phyloP scores from a whole-genome alignment of 2,797 vertebrate species.

The Neostethus bicornis region DNA sequence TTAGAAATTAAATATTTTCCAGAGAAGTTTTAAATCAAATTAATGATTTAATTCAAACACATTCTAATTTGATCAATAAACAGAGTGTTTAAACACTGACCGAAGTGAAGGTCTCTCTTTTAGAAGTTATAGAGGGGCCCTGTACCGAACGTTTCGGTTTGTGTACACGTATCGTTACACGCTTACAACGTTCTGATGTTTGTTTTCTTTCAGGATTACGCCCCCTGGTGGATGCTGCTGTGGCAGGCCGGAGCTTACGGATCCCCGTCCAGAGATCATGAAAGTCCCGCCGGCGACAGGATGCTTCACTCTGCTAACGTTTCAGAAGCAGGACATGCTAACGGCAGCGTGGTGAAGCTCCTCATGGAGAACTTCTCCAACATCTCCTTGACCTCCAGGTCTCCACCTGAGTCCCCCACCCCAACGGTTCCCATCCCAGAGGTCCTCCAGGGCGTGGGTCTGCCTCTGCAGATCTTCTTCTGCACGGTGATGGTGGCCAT shows the following conservation, averaged over 20 bases:
- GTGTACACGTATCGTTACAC: too few species aligned
- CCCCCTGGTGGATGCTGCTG: conserved; percentile 36
- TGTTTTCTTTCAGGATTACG: conserved; percentile 41
- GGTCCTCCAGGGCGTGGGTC: conserved; percentile 77
- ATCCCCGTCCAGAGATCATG: conserved; percentile 58
- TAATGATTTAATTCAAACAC: too few species aligned
- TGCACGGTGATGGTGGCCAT: conserved; percentile 88
- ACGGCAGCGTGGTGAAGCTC: conserved; percentile 70
- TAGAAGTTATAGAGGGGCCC: too few species aligned
- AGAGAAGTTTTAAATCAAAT: too few species aligned
- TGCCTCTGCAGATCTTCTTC: conserved; percentile 92
- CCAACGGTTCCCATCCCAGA: conserved; percentile 64
- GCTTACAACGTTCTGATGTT: too few species aligned
- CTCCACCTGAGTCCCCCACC: conserved; percentile 53
- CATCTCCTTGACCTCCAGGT: conserved; percentile 46
- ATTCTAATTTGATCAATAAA: too few species aligned
- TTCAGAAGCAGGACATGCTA: conserved; percentile 78
- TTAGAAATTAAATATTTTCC: too few species aligned
- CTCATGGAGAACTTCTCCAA: conserved; percentile 68
- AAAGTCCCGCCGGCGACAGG: conserved; percentile 62
- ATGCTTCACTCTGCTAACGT: conserved; percentile 85
- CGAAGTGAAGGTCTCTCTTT: too few species aligned
- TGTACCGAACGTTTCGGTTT: too few species aligned
- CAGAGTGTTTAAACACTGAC: too few species aligned
- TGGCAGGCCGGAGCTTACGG: conserved; percentile 24